Conservation (phyloP, 2,113 vertebrate genomes). For the Bubalus kerabau region DNA sequence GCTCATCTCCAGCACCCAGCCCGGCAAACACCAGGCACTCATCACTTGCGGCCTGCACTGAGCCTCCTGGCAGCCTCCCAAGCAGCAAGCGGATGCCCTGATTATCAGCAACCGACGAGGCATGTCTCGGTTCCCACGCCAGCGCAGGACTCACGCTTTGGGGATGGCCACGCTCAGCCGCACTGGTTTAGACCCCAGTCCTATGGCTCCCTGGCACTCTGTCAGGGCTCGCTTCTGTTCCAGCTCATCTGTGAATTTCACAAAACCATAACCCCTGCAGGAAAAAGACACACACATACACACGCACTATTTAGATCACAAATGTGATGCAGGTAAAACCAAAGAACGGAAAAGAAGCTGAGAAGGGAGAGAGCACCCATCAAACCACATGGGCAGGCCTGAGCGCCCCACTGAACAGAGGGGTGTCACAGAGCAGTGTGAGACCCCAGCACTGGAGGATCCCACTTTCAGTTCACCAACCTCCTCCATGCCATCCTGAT, state of each 20-base stretch:
- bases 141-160: slow-evolving; percentile 86
- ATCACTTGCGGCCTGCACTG: neutral
- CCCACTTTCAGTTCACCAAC: neutral
- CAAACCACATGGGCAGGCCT: neutral
- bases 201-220: slow-evolving; percentile 91
- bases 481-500: neutral
- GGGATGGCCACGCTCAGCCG: slow-evolving; percentile 91
- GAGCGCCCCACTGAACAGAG: neutral
- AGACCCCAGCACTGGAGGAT: neutral
- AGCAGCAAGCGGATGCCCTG: neutral
- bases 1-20: neutral
- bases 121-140: neutral
- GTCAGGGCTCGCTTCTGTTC: slow-evolving; percentile 91
- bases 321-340: neutral
- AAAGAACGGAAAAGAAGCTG: neutral
- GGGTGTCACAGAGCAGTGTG: neutral
- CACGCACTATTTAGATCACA: neutral
- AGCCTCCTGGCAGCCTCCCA: neutral
- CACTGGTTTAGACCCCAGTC: slow-evolving; percentile 90
- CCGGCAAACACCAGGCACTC: neutral
- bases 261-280: slow-evolving; percentile 94
- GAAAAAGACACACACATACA: slow-evolving; percentile 21
- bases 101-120: neutral
- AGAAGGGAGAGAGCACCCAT: neutral
- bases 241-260: slow-evolving; percentile 93